These are phyloP conservation scores for Megaleporinus macrocephalus DNA, from an alignment of 2,113 vertebrate species.

Conservation along the genomic window DNA sequence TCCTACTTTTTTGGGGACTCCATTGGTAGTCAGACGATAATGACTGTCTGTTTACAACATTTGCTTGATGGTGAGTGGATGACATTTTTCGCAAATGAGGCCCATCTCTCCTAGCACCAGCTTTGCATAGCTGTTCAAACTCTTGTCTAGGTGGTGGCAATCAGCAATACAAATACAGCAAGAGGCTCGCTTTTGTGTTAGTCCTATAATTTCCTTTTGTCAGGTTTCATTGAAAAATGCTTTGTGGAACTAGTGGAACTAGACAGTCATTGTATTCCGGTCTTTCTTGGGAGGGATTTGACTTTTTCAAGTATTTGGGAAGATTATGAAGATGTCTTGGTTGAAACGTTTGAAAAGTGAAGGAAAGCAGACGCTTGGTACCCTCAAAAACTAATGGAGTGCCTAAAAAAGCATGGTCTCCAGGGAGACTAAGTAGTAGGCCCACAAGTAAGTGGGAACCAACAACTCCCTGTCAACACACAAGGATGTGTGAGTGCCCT, in stretches of 20 bases:
- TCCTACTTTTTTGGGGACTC: not conserved
- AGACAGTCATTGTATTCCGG: conserved; percentile 18
- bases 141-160: conserved; percentile 41
- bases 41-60: conserved; percentile 34
- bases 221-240: conserved; percentile 33
- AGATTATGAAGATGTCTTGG: conserved; percentile 49
- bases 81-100: conserved; percentile 43
- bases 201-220: conserved; percentile 40
- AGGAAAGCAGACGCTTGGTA: conserved; percentile 15
- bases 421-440: conserved; percentile 48
- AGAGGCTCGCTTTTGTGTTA: conserved; percentile 40
- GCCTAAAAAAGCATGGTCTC: conserved; percentile 57
- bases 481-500: conserved; percentile 51
- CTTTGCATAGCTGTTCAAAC: conserved; percentile 56
- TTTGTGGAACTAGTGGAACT: conserved; percentile 27
- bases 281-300: conserved; percentile 10
- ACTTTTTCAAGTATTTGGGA: conserved; percentile 32
- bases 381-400: conserved; percentile 52
- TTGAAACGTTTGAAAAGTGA: conserved; percentile 15
- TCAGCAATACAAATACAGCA: conserved; percentile 57
- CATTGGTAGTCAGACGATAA: conserved; percentile 9
- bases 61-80: conserved; percentile 36
- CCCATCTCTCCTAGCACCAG: conserved; percentile 28
- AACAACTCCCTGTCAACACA: conserved; percentile 52
- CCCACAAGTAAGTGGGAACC: conserved; percentile 50